Conservation (phyloP, 2,888 invertebrate genomes). For the Epinotia demarniana region DNA sequence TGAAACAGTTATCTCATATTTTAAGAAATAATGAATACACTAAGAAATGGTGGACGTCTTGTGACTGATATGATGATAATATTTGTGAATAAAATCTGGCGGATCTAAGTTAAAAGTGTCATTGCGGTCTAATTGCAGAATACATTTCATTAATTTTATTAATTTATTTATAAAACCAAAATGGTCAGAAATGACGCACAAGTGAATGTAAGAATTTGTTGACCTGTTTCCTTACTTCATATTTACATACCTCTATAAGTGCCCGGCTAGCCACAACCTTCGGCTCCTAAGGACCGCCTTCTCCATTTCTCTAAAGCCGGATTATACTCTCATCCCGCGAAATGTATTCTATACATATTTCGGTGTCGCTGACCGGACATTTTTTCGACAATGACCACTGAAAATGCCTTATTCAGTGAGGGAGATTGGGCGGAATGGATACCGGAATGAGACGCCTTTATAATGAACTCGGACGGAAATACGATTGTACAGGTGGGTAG, state of each 20-base stretch:
- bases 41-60: too few species aligned
- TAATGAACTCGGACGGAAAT: constrained; percentile 61
- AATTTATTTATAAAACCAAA: too few species aligned
- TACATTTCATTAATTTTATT: too few species aligned
- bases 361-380: constrained; percentile 73
- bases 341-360: constrained; percentile 74
- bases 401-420: constrained; percentile 60
- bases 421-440: constrained; percentile 64
- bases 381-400: constrained; percentile 71
- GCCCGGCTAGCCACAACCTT: constrained; percentile 51
- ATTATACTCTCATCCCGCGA: constrained; percentile 73
- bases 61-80: too few species aligned
- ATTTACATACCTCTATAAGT: constrained; percentile 26
- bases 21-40: too few species aligned
- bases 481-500: constrained; percentile 58
- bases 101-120: too few species aligned
- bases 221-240: constrained; percentile 9
- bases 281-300: constrained; percentile 59
- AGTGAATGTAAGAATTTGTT: neutral
- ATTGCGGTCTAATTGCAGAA: too few species aligned
- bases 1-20: too few species aligned
- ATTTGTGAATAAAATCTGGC: too few species aligned
- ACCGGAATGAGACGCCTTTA: constrained; percentile 53
- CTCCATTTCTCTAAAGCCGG: constrained; percentile 66
- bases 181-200: neutral